A percentile compares a stretch with the other conserved stretches of the same genome.
phyloP scores from a whole-genome alignment of 2,113 vertebrate genomes.

The Heteronetta atricapilla region DNA sequence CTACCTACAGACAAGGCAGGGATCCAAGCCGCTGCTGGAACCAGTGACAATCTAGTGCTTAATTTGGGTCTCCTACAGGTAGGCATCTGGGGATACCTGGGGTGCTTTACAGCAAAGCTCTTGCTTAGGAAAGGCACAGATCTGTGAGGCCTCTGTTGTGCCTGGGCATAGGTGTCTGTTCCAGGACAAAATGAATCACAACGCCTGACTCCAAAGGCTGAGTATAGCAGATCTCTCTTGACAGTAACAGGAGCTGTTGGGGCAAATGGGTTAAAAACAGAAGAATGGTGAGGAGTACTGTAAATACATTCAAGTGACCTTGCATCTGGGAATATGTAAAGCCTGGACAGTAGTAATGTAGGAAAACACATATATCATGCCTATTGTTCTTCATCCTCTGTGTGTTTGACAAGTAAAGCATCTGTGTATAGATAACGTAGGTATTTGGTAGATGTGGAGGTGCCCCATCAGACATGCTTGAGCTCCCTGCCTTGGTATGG shows the following conservation, averaged over 20 bases:
- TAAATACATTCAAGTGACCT: background rate
- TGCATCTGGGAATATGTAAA: background rate
- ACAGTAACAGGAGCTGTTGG: background rate
- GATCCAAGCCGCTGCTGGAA: background rate
- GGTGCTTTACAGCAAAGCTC: background rate
- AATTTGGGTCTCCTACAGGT: background rate
- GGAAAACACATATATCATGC: background rate
- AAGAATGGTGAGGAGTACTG: background rate
- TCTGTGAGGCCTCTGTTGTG: background rate
- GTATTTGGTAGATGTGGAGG: too few species aligned
- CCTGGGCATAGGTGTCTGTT: background rate
- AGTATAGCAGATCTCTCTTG: background rate
- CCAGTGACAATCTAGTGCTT: background rate
- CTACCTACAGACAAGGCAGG: background rate
- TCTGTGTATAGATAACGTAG: background rate
- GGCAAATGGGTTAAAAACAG: too few species aligned
- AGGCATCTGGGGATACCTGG: background rate
- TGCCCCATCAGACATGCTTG: too few species aligned
- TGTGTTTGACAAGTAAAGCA: background rate
- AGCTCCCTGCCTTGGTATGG: too few species aligned
- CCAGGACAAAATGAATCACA: background rate
- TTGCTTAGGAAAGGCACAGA: background rate
- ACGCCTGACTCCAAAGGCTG: background rate
- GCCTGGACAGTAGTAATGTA: background rate
- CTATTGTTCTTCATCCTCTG: background rate